phyloP scores from a whole-genome alignment of 2,797 vertebrate genomes.

The Neomorphus geoffroyi region DNA sequence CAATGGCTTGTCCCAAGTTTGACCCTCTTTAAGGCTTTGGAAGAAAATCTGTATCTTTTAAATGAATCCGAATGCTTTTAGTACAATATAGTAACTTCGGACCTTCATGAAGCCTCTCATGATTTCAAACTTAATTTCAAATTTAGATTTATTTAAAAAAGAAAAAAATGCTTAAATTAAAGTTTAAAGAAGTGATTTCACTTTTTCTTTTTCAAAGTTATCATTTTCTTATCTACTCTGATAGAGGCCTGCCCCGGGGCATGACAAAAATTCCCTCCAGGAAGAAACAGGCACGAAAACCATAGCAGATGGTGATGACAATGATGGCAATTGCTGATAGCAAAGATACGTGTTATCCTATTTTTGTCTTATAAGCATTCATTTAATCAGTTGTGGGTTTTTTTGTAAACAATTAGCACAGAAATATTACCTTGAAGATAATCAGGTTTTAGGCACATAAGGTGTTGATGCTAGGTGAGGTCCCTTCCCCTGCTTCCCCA shows the following conservation, averaged over 20 bases:
- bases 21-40: not conserved
- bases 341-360: not conserved
- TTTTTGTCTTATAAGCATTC: not conserved
- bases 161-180: not conserved
- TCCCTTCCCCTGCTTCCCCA: not conserved
- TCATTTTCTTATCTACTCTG: not conserved
- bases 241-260: not conserved
- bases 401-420: not conserved
- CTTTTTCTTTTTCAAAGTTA: not conserved
- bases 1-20: not conserved
- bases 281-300: not conserved
- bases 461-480: not conserved
- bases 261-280: slow-evolving; percentile 8
- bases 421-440: not conserved
- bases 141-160: not conserved
- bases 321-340: not conserved
- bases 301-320: slow-evolving; percentile 16
- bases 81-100: not conserved
- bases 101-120: not conserved
- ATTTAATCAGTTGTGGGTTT: not conserved
- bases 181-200: not conserved
- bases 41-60: not conserved
- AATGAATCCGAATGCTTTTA: not conserved
- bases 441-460: not conserved
- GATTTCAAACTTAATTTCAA: not conserved